Conservation (phyloP, 2,113 vertebrate species). For the Hypomesus transpacificus region DNA sequence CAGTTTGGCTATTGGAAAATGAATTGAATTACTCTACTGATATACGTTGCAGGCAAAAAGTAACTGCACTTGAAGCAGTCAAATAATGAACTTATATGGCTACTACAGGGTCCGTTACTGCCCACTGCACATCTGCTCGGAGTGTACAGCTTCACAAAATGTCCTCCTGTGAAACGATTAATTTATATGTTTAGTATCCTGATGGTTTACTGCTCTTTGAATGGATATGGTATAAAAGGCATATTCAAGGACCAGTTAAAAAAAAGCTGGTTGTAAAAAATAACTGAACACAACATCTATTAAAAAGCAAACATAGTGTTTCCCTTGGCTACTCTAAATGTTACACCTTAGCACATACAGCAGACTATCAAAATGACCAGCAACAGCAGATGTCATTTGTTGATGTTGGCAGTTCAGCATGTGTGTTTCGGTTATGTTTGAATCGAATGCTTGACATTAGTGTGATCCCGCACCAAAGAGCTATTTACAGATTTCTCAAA, state of each 20-base stretch:
- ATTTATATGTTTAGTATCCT: conserved; percentile 80
- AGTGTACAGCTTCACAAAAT: conserved; percentile 78
- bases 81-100: no score
- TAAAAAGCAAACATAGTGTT: conserved; percentile 54
- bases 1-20: no score
- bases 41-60: no score
- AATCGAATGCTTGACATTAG: conserved; percentile 35
- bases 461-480: conserved; percentile 23
- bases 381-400: conserved; percentile 43
- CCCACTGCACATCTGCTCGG: conserved; percentile 83
- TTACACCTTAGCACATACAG: conserved; percentile 33
- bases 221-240: conserved; percentile 71
- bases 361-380: conserved; percentile 37
- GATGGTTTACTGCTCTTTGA: conserved; percentile 80
- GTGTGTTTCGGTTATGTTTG: conserved; percentile 34
- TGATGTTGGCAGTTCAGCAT: conserved; percentile 45
- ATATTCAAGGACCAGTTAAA: conserved; percentile 59
- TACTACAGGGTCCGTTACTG: conserved; percentile 41
- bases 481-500: conserved; percentile 54
- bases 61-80: no score
- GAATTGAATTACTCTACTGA: no score
- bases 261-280: conserved; percentile 59
- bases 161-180: conserved; percentile 84
- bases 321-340: conserved; percentile 38
- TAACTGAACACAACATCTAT: conserved; percentile 56